A percentile compares a stretch with the other conserved stretches of the same genome.
Conservation (phyloP, 2,888 invertebrate species). For the Diarsia mendica region DNA sequence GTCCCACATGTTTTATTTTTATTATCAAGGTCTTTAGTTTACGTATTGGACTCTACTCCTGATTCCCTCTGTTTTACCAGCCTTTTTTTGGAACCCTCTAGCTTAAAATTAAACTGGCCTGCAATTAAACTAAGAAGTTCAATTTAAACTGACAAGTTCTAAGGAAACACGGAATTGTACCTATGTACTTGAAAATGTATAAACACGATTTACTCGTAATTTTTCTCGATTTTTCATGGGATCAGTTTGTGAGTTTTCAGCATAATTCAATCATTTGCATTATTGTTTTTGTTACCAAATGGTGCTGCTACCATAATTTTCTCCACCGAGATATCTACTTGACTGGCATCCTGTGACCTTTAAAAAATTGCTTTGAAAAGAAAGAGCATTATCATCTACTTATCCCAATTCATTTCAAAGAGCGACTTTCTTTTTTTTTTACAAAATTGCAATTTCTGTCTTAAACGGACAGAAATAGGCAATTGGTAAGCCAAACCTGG, state of each 20-base stretch:
- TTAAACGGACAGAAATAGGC: background rate
- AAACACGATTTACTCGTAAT: background rate
- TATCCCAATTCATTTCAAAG: too few species aligned
- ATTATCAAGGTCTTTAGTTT: background rate
- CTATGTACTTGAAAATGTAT: background rate
- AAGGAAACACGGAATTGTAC: background rate
- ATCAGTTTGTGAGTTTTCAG: too few species aligned
- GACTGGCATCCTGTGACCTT: background rate
- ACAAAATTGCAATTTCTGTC: too few species aligned
- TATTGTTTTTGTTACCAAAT: background rate
- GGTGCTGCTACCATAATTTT: background rate
- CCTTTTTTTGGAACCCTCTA: background rate
- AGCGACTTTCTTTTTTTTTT: background rate
- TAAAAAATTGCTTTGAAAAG: background rate
- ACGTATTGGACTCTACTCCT: background rate
- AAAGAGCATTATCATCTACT: too few species aligned
- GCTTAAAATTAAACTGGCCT: background rate
- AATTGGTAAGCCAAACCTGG: background rate
- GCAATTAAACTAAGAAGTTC: too few species aligned
- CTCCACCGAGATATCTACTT: background rate
- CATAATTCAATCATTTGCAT: too few species aligned
- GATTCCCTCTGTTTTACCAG: background rate
- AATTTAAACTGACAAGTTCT: background rate
- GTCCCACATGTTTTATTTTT: too few species aligned
- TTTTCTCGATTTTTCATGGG: background rate